Percentiles rank a stretch among this genome's conserved stretches.
phyloP scores from a whole-genome alignment of 2,797 vertebrate genomes.

The Denticeps clupeoides region DNA sequence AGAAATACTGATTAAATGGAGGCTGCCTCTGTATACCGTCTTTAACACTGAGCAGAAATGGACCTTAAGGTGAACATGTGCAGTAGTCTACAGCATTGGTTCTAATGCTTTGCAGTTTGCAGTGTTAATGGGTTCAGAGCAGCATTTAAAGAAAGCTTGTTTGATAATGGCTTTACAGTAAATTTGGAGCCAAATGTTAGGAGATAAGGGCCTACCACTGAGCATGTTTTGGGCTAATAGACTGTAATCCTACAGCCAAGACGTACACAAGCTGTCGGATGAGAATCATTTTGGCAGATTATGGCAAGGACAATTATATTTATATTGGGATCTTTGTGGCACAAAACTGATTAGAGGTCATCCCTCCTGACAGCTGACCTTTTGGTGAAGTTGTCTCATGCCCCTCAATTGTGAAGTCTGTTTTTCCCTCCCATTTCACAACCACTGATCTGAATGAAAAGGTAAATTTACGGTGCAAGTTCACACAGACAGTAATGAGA shows the following conservation, averaged over 20 bases:
- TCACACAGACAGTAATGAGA: conserved; percentile 14
- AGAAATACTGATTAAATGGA: too few species aligned
- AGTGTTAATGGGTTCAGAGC: too few species aligned
- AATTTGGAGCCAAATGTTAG: too few species aligned
- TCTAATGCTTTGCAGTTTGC: too few species aligned
- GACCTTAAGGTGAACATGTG: too few species aligned
- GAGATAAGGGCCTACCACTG: too few species aligned
- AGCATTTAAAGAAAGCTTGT: too few species aligned
- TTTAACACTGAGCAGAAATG: too few species aligned
- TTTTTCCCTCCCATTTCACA: conserved; percentile 6
- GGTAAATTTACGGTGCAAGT: background rate
- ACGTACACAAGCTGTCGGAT: background rate
- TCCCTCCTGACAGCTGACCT: conserved; percentile 41
- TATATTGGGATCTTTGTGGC: conserved; percentile 26
- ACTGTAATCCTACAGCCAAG: background rate
- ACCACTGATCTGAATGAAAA: background rate
- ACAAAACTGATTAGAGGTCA: conserved; percentile 29
- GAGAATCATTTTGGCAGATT: conserved; percentile 35
- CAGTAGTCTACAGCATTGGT: too few species aligned
- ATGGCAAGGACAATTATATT: conserved; percentile 32
- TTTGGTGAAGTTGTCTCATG: conserved; percentile 24
- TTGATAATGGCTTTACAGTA: too few species aligned
- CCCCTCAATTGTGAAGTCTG: conserved; percentile 19
- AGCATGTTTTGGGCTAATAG: background rate
- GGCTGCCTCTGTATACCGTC: too few species aligned